Base-by-base conservation (phyloP, 2,113 vertebrate genomes). In the Chlamydotis undulata region DNA sequence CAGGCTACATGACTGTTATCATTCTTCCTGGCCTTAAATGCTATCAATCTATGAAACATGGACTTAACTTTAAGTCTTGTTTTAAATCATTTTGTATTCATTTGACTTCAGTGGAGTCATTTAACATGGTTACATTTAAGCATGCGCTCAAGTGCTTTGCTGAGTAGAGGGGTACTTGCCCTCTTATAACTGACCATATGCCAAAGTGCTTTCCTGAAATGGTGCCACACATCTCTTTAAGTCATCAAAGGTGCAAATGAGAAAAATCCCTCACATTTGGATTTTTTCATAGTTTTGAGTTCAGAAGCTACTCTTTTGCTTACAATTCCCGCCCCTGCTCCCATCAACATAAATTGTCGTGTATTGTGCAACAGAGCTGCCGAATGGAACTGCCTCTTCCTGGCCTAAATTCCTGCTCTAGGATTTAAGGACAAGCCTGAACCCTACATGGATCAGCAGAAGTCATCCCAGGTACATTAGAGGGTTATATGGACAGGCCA, bases 11-110 rank as follows among this genome's bases (percentile, higher is more conserved):
- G 53, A 73, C 39, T 85, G 37, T 80, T 87, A 65, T 64, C 39
- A 53, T 83, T 85, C 35, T 92, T 92, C 57, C 55, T 95, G 87
- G 39, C 19, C 65, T 95, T 79, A 90, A 63, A 68, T 39, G 14
- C 74, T 91, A 85, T 88, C 75, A 83, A 3, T 83, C 82, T 80
- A 16, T 83, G 85, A 92, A 95, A 76, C 19, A 70, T 2, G 7
- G 41, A 73, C 33, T 91, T 95, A 67, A 78, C 10, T 47, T 76
- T 63, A 79, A 79, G 23, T 83, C 78, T 88, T 3, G 10, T 19
- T 83, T 39, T 73, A 90, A 90, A 92, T 93, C 15, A 64, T 85
- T 85, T 83, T 83, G 35, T 21, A 73, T 83, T 56, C 52, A 49
- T 89, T 68, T 73, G 49, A 65, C 53, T 69, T 83, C 43, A 64